A percentile compares a stretch with the other conserved stretches of the same genome.
These are phyloP conservation scores for Eupsittula cactorum DNA, from an alignment of 2,113 vertebrate genomes.

Conservation along the genomic window DNA sequence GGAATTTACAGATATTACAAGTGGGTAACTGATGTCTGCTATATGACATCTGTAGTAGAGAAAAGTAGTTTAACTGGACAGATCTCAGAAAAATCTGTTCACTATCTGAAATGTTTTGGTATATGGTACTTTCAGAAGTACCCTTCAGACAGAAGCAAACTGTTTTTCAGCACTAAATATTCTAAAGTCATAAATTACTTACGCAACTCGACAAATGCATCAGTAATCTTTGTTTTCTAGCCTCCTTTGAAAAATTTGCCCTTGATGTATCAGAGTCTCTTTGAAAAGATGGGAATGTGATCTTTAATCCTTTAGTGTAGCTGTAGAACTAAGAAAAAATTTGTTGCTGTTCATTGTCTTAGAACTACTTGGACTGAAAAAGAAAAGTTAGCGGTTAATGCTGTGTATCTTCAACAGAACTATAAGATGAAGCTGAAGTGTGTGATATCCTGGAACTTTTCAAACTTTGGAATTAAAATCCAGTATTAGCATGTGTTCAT, in stretches of 20 bases:
- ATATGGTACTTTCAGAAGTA: not conserved
- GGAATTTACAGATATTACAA: not conserved
- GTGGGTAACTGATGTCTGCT: not conserved
- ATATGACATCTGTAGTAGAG: not conserved
- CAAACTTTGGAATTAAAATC: not conserved
- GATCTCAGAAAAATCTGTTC: not conserved
- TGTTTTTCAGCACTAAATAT: constrained; percentile 15
- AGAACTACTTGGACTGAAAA: constrained; percentile 1
- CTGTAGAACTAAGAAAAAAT: not conserved
- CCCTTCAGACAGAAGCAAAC: not conserved
- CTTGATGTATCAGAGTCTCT: not conserved
- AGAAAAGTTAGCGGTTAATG: not conserved
- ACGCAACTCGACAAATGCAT: not conserved
- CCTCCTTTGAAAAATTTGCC: not conserved
- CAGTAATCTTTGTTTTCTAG: constrained; percentile 12
- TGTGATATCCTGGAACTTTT: constrained; percentile 11
- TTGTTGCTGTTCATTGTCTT: constrained; percentile 1
- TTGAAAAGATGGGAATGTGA: not conserved
- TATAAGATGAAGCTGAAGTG: not conserved
- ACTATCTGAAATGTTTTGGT: not conserved
- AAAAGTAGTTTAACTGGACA: not conserved
- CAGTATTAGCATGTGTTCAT: not conserved
- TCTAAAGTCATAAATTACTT: constrained; percentile 13
- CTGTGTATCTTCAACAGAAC: not conserved
- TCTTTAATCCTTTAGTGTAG: not conserved